Base-by-base conservation (phyloP, 2,888 invertebrate genomes). In the Heteropelma amictum region DNA sequence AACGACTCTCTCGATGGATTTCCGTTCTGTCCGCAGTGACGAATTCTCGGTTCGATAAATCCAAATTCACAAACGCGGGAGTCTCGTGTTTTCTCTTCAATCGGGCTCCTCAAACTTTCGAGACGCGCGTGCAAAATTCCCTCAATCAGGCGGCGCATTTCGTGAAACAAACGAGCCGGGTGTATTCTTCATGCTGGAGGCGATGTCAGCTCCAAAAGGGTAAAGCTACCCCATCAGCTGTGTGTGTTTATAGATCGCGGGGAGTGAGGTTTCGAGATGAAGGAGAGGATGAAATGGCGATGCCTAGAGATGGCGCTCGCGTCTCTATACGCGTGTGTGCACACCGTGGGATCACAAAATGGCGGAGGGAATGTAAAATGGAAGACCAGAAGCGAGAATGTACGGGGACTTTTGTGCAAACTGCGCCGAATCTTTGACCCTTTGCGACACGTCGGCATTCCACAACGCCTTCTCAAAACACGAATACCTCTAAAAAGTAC, bases 141-240 rank as follows among this genome's bases (percentile, higher is more conserved):
- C 28, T 49, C 47, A 49, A 47, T 58, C 35, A 35, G 68, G 14
- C 51, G n/a, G n/a, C 35, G 67, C 70, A 72, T 75, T 77, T 77
- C 67, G 47, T 69, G 77, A 75, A 73, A 77, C 69, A 76, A 79
- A 77, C 76, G 69, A 72, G 70, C 45, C 61, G 40, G 67, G 63
- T 58, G 61, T 64, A 51, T 49, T 42, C 30, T 56, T 45, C 28
- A 23, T 42, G 51, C 49, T 56, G 7, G 42, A 28, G 53, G 64
- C 28, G 42, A 28, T n/a, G n/a, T n/a, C n/a, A n/a, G n/a, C n/a
- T n/a, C n/a, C n/a, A n/a, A n/a, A n/a, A n/a, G n/a, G n/a, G n/a
- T n/a, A n/a, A n/a, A n/a, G n/a, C n/a, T n/a, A n/a, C n/a, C n/a
- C n/a, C n/a, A n/a, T n/a, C n/a, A n/a, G n/a, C n/a, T n/a, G n/a